A percentile compares a stretch with the other conserved stretches of the same genome.
phyloP scores from a whole-genome alignment of 2,888 invertebrate genomes.

The Thecophora atra region DNA sequence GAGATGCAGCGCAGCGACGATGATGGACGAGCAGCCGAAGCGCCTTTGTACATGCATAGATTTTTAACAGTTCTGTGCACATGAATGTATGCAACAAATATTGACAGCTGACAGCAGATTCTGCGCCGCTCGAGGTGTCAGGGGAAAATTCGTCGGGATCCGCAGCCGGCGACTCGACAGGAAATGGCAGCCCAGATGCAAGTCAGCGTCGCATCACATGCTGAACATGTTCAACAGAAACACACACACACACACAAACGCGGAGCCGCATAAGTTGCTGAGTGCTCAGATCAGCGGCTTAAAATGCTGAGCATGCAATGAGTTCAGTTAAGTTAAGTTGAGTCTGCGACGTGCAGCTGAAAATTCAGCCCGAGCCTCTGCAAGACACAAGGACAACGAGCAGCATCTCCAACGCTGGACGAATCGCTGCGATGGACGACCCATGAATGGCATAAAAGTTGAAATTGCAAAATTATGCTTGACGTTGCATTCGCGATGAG shows the following conservation, averaged over 20 bases:
- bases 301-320: conserved; percentile 20
- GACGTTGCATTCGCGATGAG: neutral
- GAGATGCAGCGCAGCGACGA: neutral
- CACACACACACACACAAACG: neutral
- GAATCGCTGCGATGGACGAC: neutral
- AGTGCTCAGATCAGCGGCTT: conserved; percentile 19
- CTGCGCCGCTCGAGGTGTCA: neutral
- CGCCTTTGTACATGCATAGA: neutral
- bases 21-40: neutral
- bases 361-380: neutral
- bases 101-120: conserved; percentile 28
- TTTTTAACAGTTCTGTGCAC: neutral
- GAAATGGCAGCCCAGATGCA: neutral
- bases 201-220: conserved; percentile 17
- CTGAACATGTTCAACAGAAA: conserved; percentile 20
- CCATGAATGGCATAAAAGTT: conserved; percentile 10
- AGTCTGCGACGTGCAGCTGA: conserved; percentile 6
- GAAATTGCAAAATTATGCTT: conserved; percentile 22
- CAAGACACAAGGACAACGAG: neutral
- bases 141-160: neutral
- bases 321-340: conserved; percentile 11
- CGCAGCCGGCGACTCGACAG: neutral
- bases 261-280: neutral
- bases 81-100: conserved; percentile 19
- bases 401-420: neutral